Base-by-base conservation (phyloP, 2,888 invertebrate species). In the Sycophila texana region DNA sequence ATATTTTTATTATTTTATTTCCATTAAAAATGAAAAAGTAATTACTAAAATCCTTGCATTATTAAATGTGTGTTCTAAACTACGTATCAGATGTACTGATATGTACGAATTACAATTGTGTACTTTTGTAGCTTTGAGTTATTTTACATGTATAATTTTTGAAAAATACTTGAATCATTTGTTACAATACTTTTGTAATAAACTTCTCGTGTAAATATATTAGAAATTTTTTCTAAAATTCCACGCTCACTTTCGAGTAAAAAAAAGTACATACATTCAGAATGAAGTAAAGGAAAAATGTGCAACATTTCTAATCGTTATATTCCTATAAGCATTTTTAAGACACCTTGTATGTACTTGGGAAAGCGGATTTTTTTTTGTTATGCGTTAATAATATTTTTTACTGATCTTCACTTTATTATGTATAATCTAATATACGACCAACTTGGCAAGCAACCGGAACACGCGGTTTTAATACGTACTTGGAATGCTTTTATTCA, bases 401-500 rank as follows among this genome's bases (percentile, higher is more conserved):
- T 74, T 61, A 61, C 67, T 75, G 74, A 60, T 75, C 74, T 72
- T 74, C 58, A 51, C n/a, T 65, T 71, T 47, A 60, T 65, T 14
- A 49, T 65, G 51, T 77, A 77, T 71, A 49, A 51, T 71, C 66
- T 79, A 79, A 77, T 77, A 67, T 75, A 79, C 30, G 74, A 79
- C 71, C 70, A 81, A 66, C 70, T 79, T 81, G 79, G 81, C 79
- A 79, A 82, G 81, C 79, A 77, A 79, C 67, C 72, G 63, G 57
- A 74, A 72, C 22, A 79, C 39, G 18, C 74, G 66, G 72, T 74
- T 74, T 61, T 72, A 74, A 74, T 80, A 82, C 67, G 75, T 68
- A 77, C 66, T 77, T 82, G 81, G 81, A 82, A 82, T 82, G 81
- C 72, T 82, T 76, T 79, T 75, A 82, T 82, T 82, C n/a, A 72